Evolutionary conservation across 2,888 invertebrate species (phyloP), one percentile per base, ranked within the genome.

Genomic region (Ectobius pallidus): DNA sequence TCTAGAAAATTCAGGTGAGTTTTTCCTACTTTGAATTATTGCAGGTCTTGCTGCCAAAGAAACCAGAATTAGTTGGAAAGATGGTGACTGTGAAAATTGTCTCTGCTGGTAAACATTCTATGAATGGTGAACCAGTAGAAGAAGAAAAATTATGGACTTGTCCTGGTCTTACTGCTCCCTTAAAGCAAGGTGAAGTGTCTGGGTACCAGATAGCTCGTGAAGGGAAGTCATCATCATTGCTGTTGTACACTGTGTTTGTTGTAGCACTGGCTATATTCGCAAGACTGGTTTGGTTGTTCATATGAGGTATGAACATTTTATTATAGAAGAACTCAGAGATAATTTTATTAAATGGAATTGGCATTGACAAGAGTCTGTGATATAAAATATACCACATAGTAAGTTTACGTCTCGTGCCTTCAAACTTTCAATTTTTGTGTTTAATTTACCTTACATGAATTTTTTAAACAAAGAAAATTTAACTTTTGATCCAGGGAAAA

Each of bases 41-140:
- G n/a, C n/a, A 86, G 86, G 91, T 97, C 0, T 82, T 97, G 72
- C 87, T 97, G 0, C 95, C 95, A 0, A 92, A 93, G 85, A 86
- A 88, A 6, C 86, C 91, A 0, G 87, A 89, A 77, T 89, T 91
- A 61, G 88, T 97, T 87, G 97, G 97, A 0, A 93, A 93, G 80
- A 87, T 92, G 82, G 85, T 97, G 0, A 89, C 88, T 0, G 96
- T 97, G 0, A 87, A 88, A 80, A 93, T 97, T 4, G 82, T 84
- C 0, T 85, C 87, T 16, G 86, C 90, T 0, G 87, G 87, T 0
- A 94, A 94, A 79, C 92, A 94, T 82, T 93, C 92, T 68, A 92
- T 95, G 92, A 85, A 87, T 73, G 94, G 90, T 0, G 84, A 89
- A 79, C 89, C 91, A 9, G 80, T 92, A 14, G 44, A 7, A 46